A percentile compares a stretch with the other conserved stretches of the same genome.
Conservation (phyloP, 2,797 vertebrate species). For the Tamandua tetradactyla region DNA sequence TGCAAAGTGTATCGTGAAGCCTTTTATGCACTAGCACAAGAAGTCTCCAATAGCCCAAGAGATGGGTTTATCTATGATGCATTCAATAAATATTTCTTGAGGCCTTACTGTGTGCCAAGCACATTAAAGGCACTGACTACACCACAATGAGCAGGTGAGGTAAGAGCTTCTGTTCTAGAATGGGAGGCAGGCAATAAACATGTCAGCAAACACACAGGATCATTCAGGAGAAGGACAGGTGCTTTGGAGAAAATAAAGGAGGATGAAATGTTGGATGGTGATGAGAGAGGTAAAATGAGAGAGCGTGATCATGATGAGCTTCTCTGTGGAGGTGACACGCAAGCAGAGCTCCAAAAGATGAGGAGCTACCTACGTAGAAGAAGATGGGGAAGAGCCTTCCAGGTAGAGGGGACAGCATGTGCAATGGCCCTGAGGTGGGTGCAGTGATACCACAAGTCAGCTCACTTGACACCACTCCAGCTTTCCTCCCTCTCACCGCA, state of each 20-base stretch:
- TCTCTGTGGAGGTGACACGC: background rate
- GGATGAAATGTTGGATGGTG: fast-evolving
- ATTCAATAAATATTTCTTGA: background rate
- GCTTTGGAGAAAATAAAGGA: background rate
- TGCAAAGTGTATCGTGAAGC: background rate
- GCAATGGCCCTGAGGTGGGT: background rate
- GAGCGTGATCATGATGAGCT: fast-evolving
- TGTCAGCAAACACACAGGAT: too few relatives aligned
- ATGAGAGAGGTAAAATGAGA: background rate
- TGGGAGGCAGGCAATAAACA: background rate
- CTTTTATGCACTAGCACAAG: fast-evolving
- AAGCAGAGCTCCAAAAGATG: background rate
- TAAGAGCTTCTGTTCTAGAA: background rate
- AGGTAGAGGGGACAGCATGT: fast-evolving
- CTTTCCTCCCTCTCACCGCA: too few relatives aligned
- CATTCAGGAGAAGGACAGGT: fast-evolving
- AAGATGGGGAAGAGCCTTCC: background rate
- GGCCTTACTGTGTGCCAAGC: background rate
- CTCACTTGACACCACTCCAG: background rate
- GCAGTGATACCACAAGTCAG: fast-evolving
- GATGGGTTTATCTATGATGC: fast-evolving
- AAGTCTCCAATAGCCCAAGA: fast-evolving
- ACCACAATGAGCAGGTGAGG: fast-evolving
- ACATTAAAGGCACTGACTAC: fast-evolving
- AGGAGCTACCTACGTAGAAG: background rate